Conservation (phyloP, 2,113 vertebrate species). For the Picathartes gymnocephalus region DNA sequence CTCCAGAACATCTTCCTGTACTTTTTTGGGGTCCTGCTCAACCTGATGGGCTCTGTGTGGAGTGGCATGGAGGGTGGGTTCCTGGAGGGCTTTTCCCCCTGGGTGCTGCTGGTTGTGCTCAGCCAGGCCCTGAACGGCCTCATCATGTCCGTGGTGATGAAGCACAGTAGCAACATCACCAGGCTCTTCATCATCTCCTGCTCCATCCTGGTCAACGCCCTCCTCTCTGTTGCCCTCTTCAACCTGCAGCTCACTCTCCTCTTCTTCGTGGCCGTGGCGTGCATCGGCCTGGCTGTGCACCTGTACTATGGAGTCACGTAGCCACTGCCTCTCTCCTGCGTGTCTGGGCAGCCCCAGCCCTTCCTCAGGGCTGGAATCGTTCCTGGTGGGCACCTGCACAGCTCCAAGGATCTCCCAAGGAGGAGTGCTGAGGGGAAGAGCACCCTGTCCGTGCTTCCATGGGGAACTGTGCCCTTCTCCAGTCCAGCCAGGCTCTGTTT, state of each 20-base stretch:
- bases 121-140: slow-evolving; percentile 89
- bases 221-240: slow-evolving; percentile 81
- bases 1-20: slow-evolving; percentile 94
- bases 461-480: not conserved
- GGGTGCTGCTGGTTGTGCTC: slow-evolving; percentile 79
- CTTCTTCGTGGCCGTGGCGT: slow-evolving; percentile 77
- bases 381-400: not conserved
- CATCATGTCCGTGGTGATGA: slow-evolving; percentile 92
- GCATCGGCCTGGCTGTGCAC: slow-evolving; percentile 83
- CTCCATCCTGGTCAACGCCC: slow-evolving; percentile 87
- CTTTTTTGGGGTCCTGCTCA: slow-evolving; percentile 84
- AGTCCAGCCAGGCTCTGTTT: not conserved
- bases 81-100: slow-evolving; percentile 81
- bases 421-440: not conserved
- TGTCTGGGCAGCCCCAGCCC: not conserved
- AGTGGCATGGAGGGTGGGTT: slow-evolving; percentile 59
- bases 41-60: slow-evolving; percentile 71
- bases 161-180: slow-evolving; percentile 92
- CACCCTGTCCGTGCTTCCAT: not conserved
- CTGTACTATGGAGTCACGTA: slow-evolving; percentile 81
- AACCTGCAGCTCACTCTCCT: slow-evolving; percentile 82
- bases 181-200: slow-evolving; percentile 93
- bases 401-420: fast-evolving
- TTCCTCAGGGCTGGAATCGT: not conserved
- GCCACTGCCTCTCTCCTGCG: not conserved